These are phyloP conservation scores for Neomorphus geoffroyi DNA, from an alignment of 2,797 vertebrate genomes.

Conservation along the genomic window DNA sequence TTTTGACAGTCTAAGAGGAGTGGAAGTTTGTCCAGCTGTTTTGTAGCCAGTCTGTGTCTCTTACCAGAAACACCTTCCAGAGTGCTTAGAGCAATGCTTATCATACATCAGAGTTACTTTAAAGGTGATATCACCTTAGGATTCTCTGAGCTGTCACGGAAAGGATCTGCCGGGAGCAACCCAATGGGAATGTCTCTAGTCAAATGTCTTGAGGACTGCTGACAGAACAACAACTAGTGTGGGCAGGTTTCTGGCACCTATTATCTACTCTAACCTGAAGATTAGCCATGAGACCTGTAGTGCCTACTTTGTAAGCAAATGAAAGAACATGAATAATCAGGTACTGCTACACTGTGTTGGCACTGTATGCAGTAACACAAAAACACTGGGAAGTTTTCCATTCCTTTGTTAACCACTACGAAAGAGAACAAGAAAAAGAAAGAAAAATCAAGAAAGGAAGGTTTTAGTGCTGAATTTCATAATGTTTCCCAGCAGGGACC, in stretches of 20 bases:
- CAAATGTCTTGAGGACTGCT: neutral
- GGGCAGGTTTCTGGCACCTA: neutral
- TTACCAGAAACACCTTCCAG: neutral
- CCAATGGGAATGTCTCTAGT: neutral
- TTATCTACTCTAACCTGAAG: neutral
- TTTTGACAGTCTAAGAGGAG: neutral
- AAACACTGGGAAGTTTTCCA: neutral
- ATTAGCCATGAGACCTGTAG: neutral
- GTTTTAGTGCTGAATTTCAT: neutral
- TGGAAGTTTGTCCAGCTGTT: neutral
- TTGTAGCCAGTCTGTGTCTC: neutral
- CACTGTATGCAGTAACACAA: neutral
- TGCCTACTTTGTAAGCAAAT: neutral
- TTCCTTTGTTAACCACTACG: neutral
- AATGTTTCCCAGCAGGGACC: neutral
- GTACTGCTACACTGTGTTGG: neutral
- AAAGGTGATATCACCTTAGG: neutral
- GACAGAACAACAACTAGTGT: rapidly evolving
- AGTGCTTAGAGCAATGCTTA: rapidly evolving
- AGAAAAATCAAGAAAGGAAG: neutral
- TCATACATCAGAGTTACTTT: neutral
- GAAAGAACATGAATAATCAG: neutral
- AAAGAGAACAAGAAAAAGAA: neutral
- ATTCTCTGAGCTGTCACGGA: neutral
- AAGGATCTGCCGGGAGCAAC: neutral